Percentiles rank a stretch among this genome's conserved stretches.
These are phyloP conservation scores for Aphis gossypii DNA, from an alignment of 1,140 invertebrate species.

Conservation along the genomic window DNA sequence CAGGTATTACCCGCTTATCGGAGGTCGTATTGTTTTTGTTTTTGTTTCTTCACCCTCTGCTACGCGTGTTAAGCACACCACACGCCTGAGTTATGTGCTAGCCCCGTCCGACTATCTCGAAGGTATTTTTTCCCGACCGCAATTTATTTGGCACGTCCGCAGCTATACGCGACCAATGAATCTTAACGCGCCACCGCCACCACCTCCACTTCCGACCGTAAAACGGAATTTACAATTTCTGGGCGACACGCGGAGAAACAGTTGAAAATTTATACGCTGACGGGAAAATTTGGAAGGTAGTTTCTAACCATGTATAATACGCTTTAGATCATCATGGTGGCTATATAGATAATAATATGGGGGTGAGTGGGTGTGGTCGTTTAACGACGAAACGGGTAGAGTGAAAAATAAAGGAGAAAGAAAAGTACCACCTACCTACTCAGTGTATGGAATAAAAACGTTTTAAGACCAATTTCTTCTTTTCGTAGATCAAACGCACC, in stretches of 20 bases:
- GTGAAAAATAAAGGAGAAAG: not conserved
- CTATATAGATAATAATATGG: not conserved
- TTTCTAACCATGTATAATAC: not conserved
- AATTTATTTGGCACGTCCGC: not conserved
- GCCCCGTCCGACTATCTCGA: not conserved
- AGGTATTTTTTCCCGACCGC: not conserved
- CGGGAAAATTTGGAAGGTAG: not conserved
- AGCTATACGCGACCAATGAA: not conserved
- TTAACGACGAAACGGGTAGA: not conserved
- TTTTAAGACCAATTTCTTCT: constrained; percentile 45
- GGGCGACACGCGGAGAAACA: not conserved
- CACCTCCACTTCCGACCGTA: not conserved
- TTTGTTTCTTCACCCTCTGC: not conserved
- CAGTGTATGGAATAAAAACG: not conserved
- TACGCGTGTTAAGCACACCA: not conserved
- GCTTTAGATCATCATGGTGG: not conserved
- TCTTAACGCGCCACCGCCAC: not conserved
- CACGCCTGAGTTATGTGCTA: not conserved
- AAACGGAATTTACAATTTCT: constrained; percentile 15
- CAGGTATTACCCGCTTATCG: not conserved
- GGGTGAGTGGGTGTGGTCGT: constrained; percentile 24
- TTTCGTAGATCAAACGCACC: constrained; percentile 23
- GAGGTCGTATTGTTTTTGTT: not conserved
- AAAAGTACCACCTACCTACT: not conserved
- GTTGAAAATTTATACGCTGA: not conserved